A percentile compares a stretch with the other conserved stretches of the same genome.
Conservation (phyloP, 2,113 vertebrate genomes). For the Oophaga pumilio region DNA sequence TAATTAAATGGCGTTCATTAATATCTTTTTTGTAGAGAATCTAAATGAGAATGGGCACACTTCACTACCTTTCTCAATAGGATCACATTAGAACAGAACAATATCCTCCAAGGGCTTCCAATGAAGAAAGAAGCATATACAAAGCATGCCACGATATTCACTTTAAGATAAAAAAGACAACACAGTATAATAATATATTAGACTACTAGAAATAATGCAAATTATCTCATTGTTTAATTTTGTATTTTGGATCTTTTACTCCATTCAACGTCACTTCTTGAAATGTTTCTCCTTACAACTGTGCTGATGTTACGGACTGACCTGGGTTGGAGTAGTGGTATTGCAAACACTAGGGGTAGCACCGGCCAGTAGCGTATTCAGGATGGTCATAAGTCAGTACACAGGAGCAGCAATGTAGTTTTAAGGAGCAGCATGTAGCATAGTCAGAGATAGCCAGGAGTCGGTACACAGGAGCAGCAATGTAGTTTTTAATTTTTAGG, state of each 20-base stretch:
- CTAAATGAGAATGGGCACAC: slow-evolving; percentile 42
- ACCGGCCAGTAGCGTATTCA: too few relatives aligned
- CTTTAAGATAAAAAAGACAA: not conserved
- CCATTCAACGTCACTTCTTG: not conserved
- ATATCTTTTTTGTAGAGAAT: slow-evolving; percentile 58
- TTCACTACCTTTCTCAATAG: slow-evolving; percentile 47
- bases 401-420: too few relatives aligned
- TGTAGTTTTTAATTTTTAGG: too few relatives aligned
- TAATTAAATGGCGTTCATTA: slow-evolving; percentile 59
- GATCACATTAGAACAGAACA: slow-evolving; percentile 61
- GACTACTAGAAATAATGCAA: not conserved
- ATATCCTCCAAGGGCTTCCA: slow-evolving; percentile 53
- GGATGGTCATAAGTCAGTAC: too few relatives aligned
- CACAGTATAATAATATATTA: not conserved
- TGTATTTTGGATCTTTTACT: not conserved
- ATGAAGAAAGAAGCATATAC: slow-evolving; percentile 23
- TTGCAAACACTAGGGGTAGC: too few relatives aligned
- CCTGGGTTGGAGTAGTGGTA: too few relatives aligned
- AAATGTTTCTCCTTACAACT: too few relatives aligned
- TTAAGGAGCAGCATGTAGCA: too few relatives aligned
- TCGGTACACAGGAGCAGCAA: too few relatives aligned
- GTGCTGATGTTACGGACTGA: too few relatives aligned
- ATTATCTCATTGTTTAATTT: not conserved
- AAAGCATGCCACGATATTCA: fast-evolving
- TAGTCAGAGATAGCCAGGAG: too few relatives aligned